A percentile compares a stretch with the other conserved stretches of the same genome.
phyloP scores from a whole-genome alignment of 2,113 vertebrate genomes.

The Vireo altiloquus region DNA sequence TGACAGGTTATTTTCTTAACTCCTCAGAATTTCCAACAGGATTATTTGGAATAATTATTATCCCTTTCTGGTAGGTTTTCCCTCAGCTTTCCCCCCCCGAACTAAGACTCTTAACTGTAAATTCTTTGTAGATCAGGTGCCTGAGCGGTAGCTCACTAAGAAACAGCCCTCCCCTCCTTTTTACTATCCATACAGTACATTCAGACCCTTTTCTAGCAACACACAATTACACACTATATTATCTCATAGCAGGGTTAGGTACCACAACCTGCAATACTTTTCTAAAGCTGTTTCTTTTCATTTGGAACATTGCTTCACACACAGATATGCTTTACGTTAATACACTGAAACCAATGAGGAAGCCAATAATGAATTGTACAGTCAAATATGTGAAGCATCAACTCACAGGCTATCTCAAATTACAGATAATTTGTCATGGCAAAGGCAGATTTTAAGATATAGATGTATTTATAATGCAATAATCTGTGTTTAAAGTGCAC shows the following conservation, averaged over 20 bases:
- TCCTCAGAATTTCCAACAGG: not conserved
- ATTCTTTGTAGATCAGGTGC: not conserved
- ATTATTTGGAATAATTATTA: not conserved
- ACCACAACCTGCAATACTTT: not conserved
- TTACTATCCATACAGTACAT: not conserved
- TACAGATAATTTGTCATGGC: not conserved
- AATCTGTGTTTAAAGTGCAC: rapidly evolving
- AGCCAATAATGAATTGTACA: not conserved
- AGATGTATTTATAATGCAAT: not conserved
- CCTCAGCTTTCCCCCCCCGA: not conserved
- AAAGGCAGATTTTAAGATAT: not conserved
- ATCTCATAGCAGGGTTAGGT: not conserved
- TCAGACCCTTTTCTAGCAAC: not conserved
- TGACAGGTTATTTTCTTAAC: not conserved
- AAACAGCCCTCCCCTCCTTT: not conserved
- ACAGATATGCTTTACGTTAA: not conserved
- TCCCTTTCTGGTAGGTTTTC: not conserved
- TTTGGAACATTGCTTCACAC: not conserved
- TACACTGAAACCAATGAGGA: not conserved
- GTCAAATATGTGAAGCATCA: not conserved
- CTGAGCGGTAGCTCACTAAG: not conserved
- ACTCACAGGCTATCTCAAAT: not conserved
- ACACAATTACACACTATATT: not conserved
- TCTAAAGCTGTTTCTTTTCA: not conserved
- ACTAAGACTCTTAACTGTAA: not conserved